These are phyloP conservation scores for Branchellion lobata DNA, from an alignment of 2,888 invertebrate species.

Conservation along the genomic window DNA sequence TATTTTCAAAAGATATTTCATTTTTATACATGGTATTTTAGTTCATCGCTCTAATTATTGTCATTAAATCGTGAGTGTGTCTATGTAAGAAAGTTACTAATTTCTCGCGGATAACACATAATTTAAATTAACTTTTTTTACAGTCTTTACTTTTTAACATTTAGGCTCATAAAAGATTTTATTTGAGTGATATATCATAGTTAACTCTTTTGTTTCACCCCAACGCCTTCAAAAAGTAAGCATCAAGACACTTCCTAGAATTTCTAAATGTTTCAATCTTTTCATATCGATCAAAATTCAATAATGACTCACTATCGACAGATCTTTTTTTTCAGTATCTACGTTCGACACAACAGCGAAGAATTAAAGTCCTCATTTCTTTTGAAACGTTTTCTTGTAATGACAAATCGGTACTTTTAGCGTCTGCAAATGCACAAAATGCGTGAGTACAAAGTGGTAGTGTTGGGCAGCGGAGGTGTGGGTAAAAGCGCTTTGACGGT, in stretches of 20 bases:
- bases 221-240: background rate
- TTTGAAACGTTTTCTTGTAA: background rate
- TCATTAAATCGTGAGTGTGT: background rate
- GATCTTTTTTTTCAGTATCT: too few relatives aligned
- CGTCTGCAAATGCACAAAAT: conserved; percentile 51
- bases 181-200: background rate
- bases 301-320: too few relatives aligned
- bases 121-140: background rate
- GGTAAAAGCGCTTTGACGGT: conserved; percentile 49
- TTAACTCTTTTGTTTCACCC: background rate
- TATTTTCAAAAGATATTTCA: too few relatives aligned
- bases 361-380: background rate
- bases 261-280: too few relatives aligned
- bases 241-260: background rate
- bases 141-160: background rate
- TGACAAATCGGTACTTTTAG: background rate
- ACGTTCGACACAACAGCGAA: too few relatives aligned
- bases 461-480: conserved; percentile 48
- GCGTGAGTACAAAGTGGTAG: conserved; percentile 96
- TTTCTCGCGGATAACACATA: too few relatives aligned
- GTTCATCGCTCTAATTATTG: conserved; percentile 7
- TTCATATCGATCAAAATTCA: too few relatives aligned
- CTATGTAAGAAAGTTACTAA: too few relatives aligned
- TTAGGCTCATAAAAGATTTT: too few relatives aligned
- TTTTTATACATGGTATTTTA: too few relatives aligned